Conservation (phyloP, 2,797 vertebrate genomes). For the Sebastes minor region DNA sequence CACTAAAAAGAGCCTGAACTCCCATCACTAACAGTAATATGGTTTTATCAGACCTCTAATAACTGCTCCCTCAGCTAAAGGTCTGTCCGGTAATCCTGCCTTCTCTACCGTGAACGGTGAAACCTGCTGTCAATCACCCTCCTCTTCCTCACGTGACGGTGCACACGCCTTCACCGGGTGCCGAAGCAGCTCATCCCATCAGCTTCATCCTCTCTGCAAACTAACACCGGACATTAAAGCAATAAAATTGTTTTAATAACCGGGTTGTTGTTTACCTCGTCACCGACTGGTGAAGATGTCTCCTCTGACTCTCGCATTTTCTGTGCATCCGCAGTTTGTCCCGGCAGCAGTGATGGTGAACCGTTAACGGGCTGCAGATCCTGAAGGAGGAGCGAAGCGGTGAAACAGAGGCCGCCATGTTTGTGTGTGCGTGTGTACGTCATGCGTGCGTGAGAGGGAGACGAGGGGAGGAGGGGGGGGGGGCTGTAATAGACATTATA, state of each 20-base stretch:
- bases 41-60: background rate
- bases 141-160: conserved; percentile 59
- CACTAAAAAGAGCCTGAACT: too few species aligned
- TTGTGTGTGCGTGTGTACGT: conserved; percentile 45
- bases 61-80: background rate
- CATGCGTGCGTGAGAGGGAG: conserved; percentile 12
- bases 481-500: background rate
- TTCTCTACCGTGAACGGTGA: conserved; percentile 17
- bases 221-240: background rate
- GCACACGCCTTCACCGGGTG: conserved; percentile 50
- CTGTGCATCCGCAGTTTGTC: conserved; percentile 65
- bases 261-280: conserved; percentile 60
- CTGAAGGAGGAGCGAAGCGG: conserved; percentile 81
- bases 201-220: conserved; percentile 16
- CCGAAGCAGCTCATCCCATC: background rate
- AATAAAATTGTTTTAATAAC: background rate
- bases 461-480: background rate
- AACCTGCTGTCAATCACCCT: conserved; percentile 56
- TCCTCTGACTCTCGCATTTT: conserved; percentile 70
- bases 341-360: conserved; percentile 68
- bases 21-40: too few species aligned
- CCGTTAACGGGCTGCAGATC: conserved; percentile 68
- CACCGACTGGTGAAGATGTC: conserved; percentile 67
- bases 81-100: conserved; percentile 1
- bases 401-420: conserved; percentile 80